phyloP scores from a whole-genome alignment of 2,888 invertebrate genomes.

The Slavum lentiscoides region DNA sequence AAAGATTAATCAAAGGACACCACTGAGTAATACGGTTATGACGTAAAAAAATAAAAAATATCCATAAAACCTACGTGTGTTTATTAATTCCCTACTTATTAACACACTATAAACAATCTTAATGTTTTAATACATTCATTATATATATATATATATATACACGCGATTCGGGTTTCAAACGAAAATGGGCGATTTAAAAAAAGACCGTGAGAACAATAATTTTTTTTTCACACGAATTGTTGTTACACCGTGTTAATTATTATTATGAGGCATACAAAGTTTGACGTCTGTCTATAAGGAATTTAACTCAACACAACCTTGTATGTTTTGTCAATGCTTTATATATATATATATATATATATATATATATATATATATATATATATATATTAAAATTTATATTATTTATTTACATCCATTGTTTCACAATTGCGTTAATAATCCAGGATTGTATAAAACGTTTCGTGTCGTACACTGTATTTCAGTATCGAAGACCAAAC shows the following conservation, averaged over 20 bases:
- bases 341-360: background rate
- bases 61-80: no score
- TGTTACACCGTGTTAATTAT: constrained; percentile 10
- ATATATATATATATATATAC: no score
- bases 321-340: background rate
- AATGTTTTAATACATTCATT: background rate
- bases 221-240: constrained; percentile 4
- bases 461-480: background rate
- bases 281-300: constrained; percentile 9
- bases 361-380: background rate
- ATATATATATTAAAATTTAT: no score
- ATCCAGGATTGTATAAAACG: background rate
- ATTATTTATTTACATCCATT: background rate
- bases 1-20: no score
- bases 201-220: constrained; percentile 2
- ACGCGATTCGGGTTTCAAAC: background rate
- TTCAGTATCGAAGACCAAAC: no score
- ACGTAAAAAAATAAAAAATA: no score
- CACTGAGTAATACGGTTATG: no score
- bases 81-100: background rate
- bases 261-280: background rate
- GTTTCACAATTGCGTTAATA: background rate
- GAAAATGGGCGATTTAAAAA: background rate
- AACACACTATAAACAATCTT: background rate
- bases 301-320: constrained; percentile 12